These are phyloP conservation scores for Hippocampus comes DNA, from an alignment of 2,113 vertebrate species.

Conservation along the genomic window DNA sequence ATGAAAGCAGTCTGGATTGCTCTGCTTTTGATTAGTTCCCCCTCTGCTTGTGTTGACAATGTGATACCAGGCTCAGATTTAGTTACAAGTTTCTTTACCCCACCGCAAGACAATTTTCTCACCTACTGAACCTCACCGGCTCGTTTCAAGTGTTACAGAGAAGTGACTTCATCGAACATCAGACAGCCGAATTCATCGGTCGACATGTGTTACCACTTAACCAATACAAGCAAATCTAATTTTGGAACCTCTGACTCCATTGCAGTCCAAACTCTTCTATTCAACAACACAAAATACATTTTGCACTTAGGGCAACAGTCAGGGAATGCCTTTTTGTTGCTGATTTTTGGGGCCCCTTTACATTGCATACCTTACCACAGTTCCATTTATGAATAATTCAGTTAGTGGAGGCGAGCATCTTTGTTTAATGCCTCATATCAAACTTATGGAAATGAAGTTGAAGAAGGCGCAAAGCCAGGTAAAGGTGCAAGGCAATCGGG, in stretches of 20 bases:
- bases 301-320: background rate
- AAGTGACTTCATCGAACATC: slow-evolving; percentile 25
- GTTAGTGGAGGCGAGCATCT: too few relatives aligned
- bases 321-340: too few relatives aligned
- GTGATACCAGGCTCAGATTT: slow-evolving; percentile 57
- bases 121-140: slow-evolving; percentile 45
- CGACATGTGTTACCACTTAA: slow-evolving; percentile 55
- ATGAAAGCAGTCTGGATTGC: slow-evolving; percentile 27
- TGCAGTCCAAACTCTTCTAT: background rate
- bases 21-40: slow-evolving; percentile 65
- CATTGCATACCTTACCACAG: too few relatives aligned
- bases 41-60: slow-evolving; percentile 59
- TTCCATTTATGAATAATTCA: too few relatives aligned
- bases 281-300: slow-evolving; percentile 20
- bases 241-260: slow-evolving; percentile 20
- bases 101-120: slow-evolving; percentile 55
- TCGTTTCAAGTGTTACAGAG: slow-evolving; percentile 36
- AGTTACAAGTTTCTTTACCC: slow-evolving; percentile 57
- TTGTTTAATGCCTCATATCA: too few relatives aligned
- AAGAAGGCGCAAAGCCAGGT: too few relatives aligned
- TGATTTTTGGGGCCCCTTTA: too few relatives aligned
- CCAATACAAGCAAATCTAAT: slow-evolving; percentile 40
- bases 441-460: too few relatives aligned
- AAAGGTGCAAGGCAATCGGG: too few relatives aligned
- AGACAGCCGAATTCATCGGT: slow-evolving; percentile 40